Base-by-base conservation (phyloP, 1,140 invertebrate genomes). In the Ips typographus region DNA sequence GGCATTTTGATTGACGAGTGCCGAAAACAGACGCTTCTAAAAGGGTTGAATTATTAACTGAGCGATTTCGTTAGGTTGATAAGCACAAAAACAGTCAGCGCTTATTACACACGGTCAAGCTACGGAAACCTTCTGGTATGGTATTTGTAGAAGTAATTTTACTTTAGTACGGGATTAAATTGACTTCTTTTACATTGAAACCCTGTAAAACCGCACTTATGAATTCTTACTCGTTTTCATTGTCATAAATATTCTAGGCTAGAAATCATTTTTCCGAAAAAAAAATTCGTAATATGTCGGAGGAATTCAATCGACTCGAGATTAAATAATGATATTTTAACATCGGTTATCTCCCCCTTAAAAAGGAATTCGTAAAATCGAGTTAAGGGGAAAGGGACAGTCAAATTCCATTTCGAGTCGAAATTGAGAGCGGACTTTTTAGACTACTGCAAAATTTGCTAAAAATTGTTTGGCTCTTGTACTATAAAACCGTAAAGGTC, bases 51-150 rank as follows among this genome's bases (percentile, higher is more conserved):
- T 71, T 71, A 71, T 71, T 65, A 66, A 71, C 41, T 37, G n/a
- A 42, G 63, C 65, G 69, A 71, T 71, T 66, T 65, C 57, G 61
- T 71, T 65, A 56, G 40, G 57, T 6, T 44, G 69, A 71, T 71
- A 71, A 71, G 69, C 65, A 71, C 69, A 64, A 63, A 71, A 71
- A 71, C 69, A 71, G 65, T 71, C 69, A 65, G 69, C 62, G 22
- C 22, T 65, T 55, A 71, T 71, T 71, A 71, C 44, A 47, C 40
- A 61, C 69, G 69, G 69, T 71, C 69, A 71, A 71, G 62, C 62
- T 61, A 66, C 64, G 57, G 66, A 66, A 55, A 62, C 69, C 44
- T 70, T 71, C 44, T 39, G 63, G 63, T 55, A 57, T 52, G 47
- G 59, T 56, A 57, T 68, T 43, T 40, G n/a, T 47, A 22, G 40